Base-by-base conservation (phyloP, 2,888 invertebrate species). In the Pyrochroa serraticornis region DNA sequence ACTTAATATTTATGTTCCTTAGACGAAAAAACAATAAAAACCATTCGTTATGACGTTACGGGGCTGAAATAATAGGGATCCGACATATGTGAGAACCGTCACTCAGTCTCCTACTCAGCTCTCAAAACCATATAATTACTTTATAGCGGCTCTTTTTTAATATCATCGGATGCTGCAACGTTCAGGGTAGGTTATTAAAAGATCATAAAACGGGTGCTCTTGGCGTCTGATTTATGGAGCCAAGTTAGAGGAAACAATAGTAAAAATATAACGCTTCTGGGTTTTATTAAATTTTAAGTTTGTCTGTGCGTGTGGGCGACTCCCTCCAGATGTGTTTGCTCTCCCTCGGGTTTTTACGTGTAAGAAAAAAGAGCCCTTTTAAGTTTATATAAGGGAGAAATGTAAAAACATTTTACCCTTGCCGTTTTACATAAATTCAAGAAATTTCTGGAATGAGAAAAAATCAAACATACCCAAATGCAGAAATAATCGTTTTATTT, bases 171-270 rank as follows among this genome's bases (percentile, higher is more conserved):
- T 42, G 35, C 37, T 30, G 36, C 31, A 13, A 30, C 36, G 45
- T 45, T 50, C 38, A 48, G 65, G 66, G 69, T 66, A 53, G 59
- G 65, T 66, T 67, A 67, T 67, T 69, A 69, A 67, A 66, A 65
- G 60, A 59, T 60, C 65, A 65, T 67, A 66, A 67, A 68, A 56
- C 50, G 57, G 58, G 55, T 61, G 60, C 57, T 56, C 38, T 49
- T 53, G 44, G 60, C 50, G 41, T 51, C 47, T 67, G 69, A 69
- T 69, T 69, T 69, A 69, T 60, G 39, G 59, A 45, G 39, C 38
- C 36, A 44, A 61, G 43, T 52, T 58, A 50, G 55, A 22, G 22
- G 60, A 62, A 68, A 64, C 66, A 67, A 67, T 68, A 61, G 65
- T 65, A 63, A 65, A 68, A 67, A 68, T 65, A 68, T 64, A 66